Base-by-base conservation (phyloP, 2,797 vertebrate species). In the Enteromius paludinosus region DNA sequence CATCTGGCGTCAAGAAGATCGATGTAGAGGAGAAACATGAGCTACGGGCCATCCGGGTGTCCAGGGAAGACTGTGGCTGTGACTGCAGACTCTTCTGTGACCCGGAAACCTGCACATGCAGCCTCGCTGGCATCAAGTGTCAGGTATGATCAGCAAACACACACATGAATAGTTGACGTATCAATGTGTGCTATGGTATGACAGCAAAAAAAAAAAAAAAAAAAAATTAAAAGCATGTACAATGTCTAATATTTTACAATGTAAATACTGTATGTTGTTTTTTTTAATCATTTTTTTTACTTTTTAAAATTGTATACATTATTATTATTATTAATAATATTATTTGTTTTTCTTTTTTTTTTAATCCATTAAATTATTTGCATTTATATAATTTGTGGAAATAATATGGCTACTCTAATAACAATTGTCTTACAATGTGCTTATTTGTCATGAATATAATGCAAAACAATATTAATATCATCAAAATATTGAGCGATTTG, bases 1-100 rank as follows among this genome's bases (percentile, higher is more conserved):
- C 97, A 14, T 99, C 98, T 0, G 98, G 98, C 2, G 98, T 99
- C 54, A 98, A 97, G 90, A 98, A 98, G 94, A 98, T 99, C 10
- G 98, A 99, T 0, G 97, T 99, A 87, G 98, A 98, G 65, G 98
- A 99, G 90, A 99, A 99, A 82, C 98, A 99, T 0, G 97, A 99
- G 89, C 95, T 99, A 85, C 93, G 98, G 70, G 93, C 97, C 86
- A 98, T 99, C 90, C 95, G 98, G 81, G 93, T 99, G 72, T 99
- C 98, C 25, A 94, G 98, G 25, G 98, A 99, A 90, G 98, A 99
- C 91, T 99, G 98, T 3, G 98, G 98, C 89, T 99, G 98, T 20
- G 97, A 99, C 88, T 99, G 98, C 91, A 94, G 98, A 66, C 93
- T 98, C 71, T 98, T 98, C 93, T 99, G 98, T 85, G 97, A 99